Percentiles rank a stretch among this genome's conserved stretches.
These are phyloP conservation scores for Trematomus loennbergii DNA, from an alignment of 2,113 vertebrate genomes.

Conservation along the genomic window DNA sequence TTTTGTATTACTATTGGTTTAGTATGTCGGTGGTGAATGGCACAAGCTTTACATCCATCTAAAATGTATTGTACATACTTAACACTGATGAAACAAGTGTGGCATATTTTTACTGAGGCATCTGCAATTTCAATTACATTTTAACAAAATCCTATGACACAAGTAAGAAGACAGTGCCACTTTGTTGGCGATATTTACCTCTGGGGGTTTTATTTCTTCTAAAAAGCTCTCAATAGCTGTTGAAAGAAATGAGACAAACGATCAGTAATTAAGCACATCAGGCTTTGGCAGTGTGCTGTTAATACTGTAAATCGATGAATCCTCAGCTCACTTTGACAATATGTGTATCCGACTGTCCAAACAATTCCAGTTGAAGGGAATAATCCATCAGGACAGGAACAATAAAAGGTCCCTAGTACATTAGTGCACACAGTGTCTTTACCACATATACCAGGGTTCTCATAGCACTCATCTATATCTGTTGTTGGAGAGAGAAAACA, in stretches of 20 bases:
- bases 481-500: not conserved
- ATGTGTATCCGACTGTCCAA: conserved; percentile 49
- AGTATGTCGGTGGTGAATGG: too few relatives aligned
- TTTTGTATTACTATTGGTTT: too few relatives aligned
- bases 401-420: conserved; percentile 57
- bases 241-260: not conserved
- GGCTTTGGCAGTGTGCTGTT: not conserved
- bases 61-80: not conserved
- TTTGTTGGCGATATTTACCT: conserved; percentile 33
- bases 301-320: not conserved
- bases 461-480: conserved; percentile 76
- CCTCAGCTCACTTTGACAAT: conserved; percentile 65
- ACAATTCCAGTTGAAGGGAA: conserved; percentile 66
- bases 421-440: conserved; percentile 62
- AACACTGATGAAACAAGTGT: not conserved
- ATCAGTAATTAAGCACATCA: not conserved
- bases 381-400: conserved; percentile 71
- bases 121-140: not conserved
- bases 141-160: not conserved
- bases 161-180: not conserved
- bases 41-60: too few relatives aligned
- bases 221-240: conserved; percentile 47
- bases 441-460: conserved; percentile 66
- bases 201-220: conserved; percentile 1
- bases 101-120: not conserved